phyloP scores from a whole-genome alignment of 37 sponge, comb jelly and placozoan genomes.

The Hexactinellida sp. region DNA sequence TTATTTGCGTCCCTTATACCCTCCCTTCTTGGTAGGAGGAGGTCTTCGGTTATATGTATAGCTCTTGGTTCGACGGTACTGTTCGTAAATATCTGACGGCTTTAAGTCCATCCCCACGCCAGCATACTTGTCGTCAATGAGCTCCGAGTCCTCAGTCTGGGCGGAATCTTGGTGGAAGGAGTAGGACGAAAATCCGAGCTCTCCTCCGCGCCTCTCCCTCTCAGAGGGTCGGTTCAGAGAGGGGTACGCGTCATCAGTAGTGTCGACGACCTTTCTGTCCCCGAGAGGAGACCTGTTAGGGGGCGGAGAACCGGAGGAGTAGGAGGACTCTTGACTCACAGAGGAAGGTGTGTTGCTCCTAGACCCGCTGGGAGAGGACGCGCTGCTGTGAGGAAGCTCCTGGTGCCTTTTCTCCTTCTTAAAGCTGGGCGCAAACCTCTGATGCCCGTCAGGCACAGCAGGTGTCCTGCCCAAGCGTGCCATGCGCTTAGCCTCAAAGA shows the following conservation, averaged over 20 bases:
- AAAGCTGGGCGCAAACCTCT: neutral
- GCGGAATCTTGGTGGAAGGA: neutral
- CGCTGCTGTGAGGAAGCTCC: neutral
- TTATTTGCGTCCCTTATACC: neutral
- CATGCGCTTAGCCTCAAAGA: slow-evolving; percentile 52
- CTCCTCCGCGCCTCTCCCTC: neutral
- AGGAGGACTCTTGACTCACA: neutral
- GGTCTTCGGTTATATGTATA: slow-evolving; percentile 66
- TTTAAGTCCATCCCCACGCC: neutral
- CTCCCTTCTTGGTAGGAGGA: neutral
- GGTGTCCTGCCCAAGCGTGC: slow-evolving; percentile 8
- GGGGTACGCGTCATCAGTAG: neutral
- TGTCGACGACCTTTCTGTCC: neutral
- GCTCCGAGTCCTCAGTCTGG: neutral
- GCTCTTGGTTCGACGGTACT: slow-evolving; percentile 69
- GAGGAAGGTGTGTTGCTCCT: neutral
- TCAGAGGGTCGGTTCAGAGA: neutral
- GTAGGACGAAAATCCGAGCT: neutral
- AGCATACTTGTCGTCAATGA: neutral
- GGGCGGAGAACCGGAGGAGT: neutral
- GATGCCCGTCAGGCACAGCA: neutral
- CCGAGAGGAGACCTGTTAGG: neutral
- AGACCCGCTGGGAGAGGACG: neutral
- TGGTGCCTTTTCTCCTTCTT: neutral
- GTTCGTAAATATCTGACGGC: slow-evolving; percentile 39